phyloP scores from a whole-genome alignment of 2,113 vertebrate species.

The Corvus moneduloides region DNA sequence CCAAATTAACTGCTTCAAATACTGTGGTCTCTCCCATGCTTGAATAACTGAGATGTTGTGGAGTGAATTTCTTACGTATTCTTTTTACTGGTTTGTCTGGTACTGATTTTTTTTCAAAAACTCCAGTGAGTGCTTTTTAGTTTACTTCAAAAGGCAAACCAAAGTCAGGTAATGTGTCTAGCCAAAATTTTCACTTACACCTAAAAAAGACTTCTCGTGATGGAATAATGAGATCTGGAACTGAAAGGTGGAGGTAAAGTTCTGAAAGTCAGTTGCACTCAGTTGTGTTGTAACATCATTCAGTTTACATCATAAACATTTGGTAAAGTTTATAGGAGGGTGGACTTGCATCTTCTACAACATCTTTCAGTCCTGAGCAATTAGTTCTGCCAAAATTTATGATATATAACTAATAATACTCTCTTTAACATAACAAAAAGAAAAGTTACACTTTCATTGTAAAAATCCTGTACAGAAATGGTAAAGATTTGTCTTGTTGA shows the following conservation, averaged over 20 bases:
- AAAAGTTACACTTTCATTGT: not conserved
- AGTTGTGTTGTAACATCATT: not conserved
- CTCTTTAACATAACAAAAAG: not conserved
- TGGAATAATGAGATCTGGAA: not conserved
- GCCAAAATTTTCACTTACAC: not conserved
- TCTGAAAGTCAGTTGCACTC: not conserved
- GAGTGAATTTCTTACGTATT: not conserved
- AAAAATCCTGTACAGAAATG: not conserved
- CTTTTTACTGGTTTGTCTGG: not conserved
- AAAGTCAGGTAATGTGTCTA: not conserved
- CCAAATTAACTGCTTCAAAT: not conserved
- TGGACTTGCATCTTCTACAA: not conserved
- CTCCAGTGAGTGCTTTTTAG: not conserved
- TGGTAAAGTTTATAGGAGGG: not conserved
- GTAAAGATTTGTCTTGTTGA: not conserved
- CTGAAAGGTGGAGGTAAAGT: not conserved
- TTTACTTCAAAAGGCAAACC: not conserved
- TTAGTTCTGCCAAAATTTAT: not conserved
- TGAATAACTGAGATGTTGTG: not conserved
- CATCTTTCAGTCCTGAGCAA: not conserved
- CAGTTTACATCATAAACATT: not conserved
- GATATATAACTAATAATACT: not conserved
- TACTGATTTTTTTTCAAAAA: not conserved
- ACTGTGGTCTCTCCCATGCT: not conserved
- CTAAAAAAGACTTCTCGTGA: not conserved